Percentiles rank a stretch among this genome's conserved stretches.
Evolutionary conservation across 2,888 invertebrate species (phyloP).

Genomic region (Octodonta nipae): DNA sequence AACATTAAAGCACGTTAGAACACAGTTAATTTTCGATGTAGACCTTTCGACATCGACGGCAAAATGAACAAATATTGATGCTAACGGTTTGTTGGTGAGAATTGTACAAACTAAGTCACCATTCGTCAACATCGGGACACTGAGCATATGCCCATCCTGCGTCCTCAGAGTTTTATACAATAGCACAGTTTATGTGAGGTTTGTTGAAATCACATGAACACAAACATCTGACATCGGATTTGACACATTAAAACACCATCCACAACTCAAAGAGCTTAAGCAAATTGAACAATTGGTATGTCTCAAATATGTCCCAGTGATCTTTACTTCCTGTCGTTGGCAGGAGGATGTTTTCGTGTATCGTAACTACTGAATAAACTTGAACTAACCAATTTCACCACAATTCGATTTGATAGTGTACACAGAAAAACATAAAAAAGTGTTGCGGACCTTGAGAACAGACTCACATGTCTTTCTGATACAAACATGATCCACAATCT

Average conservation of each 20-base stretch:
- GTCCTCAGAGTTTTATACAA: conserved; percentile 52
- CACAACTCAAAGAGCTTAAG: conserved; percentile 73
- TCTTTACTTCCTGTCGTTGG: conserved; percentile 36
- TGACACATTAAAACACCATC: conserved; percentile 82
- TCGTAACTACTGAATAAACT: conserved; percentile 40
- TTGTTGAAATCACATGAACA: conserved; percentile 72
- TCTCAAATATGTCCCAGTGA: conserved; percentile 67
- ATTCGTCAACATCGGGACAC: conserved; percentile 90
- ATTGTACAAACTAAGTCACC: conserved; percentile 72
- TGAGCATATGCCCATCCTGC: conserved; percentile 83
- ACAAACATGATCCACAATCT: conserved; percentile 70
- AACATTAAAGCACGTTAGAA: conserved; percentile 70
- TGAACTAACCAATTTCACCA: conserved; percentile 90
- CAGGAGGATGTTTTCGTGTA: conserved; percentile 28
- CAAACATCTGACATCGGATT: conserved; percentile 81
- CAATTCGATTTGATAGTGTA: conserved; percentile 85
- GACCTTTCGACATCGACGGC: conserved; percentile 72
- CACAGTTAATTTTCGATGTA: conserved; percentile 51
- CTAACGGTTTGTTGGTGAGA: conserved; percentile 86
- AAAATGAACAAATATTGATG: conserved; percentile 81
- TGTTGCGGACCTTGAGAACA: conserved; percentile 89
- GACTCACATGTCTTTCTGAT: conserved; percentile 69
- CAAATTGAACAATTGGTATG: conserved; percentile 68
- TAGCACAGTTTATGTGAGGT: conserved; percentile 58
- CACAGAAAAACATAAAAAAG: conserved; percentile 86